Evolutionary conservation across 2,113 vertebrate species (phyloP), one percentile per base, ranked within the genome.

Genomic region (Pelodiscus sinensis): DNA sequence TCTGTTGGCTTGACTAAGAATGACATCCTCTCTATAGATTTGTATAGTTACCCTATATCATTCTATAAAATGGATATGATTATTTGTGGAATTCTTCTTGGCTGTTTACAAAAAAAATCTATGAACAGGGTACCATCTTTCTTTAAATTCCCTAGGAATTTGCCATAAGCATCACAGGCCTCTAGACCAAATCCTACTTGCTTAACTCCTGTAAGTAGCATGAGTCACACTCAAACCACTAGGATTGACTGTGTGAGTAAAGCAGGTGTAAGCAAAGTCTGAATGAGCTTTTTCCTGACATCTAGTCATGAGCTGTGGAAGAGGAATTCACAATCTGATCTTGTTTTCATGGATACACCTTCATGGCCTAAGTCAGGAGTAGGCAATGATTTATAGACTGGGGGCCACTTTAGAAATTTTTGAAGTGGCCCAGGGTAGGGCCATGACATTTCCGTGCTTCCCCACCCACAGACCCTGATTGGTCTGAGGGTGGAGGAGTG

Each of bases 201-300:
- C 35, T 51, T 88, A 93, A 65, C 60, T 93, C 86, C 1, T 24
- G 87, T 90, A 73, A 58, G 82, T 86, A 90, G 82, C 80, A 84
- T 93, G 58, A 2, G 65, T 87, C 65, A 89, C 79, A 84, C 86
- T 54, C 87, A 96, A 96, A 94, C 88, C 92, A 90, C 51, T 29
- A 8, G 3, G 60, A 94, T 88, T 80, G 81, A 77, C 92, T 92
- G 84, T 81, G 86, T 94, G 92, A 92, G 27, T 88, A 87, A 95
- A 54, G 44, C 95, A 95, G 52, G 52, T 54, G 52, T 54, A 54
- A 54, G 52, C 52, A 54, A 54, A 54, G 14, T 54, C 52, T 54
- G 52, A 54, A 54, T 54, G 52, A 54, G 52, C 52, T 54, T 54
- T 54, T 10, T 54, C 8, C 52, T 54, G 52, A 54, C 52, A 54